Conservation (phyloP, 1,140 invertebrate species). For the Tetramorium alpestre region DNA sequence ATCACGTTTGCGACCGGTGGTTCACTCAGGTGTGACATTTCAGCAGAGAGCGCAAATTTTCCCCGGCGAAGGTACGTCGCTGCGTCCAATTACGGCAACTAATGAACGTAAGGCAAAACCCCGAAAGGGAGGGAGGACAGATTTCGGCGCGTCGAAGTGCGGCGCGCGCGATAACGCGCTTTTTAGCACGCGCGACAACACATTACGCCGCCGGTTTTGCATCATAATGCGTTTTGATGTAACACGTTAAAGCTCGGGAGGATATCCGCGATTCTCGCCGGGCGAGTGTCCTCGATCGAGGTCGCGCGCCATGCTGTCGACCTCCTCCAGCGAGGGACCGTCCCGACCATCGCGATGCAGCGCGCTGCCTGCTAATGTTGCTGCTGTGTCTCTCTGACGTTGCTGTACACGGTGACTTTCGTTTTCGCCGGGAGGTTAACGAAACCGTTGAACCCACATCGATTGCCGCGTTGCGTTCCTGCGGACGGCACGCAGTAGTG, state of each 20-base stretch:
- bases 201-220: slow-evolving; percentile 28
- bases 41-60: slow-evolving; percentile 13
- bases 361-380: slow-evolving; percentile 43
- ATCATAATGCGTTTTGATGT: slow-evolving; percentile 55
- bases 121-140: neutral
- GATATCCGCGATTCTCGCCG: slow-evolving; percentile 37
- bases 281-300: slow-evolving; percentile 67
- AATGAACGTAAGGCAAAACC: neutral
- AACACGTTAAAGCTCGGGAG: slow-evolving; percentile 30
- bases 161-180: neutral
- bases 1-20: neutral
- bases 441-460: slow-evolving; percentile 66
- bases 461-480: slow-evolving; percentile 44
- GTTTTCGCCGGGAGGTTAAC: slow-evolving; percentile 72
- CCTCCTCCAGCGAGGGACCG: slow-evolving; percentile 26
- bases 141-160: neutral
- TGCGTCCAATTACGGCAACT: neutral
- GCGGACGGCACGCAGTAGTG: slow-evolving; percentile 5
- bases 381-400: slow-evolving; percentile 36
- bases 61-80: neutral
- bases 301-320: slow-evolving; percentile 49
- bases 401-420: slow-evolving; percentile 71
- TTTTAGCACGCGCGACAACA: slow-evolving; percentile 22
- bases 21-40: slow-evolving; percentile 46
- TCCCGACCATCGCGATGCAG: slow-evolving; percentile 30